These are phyloP conservation scores for Gallinago undulata DNA, from an alignment of 2,113 vertebrate species.

Conservation along the genomic window DNA sequence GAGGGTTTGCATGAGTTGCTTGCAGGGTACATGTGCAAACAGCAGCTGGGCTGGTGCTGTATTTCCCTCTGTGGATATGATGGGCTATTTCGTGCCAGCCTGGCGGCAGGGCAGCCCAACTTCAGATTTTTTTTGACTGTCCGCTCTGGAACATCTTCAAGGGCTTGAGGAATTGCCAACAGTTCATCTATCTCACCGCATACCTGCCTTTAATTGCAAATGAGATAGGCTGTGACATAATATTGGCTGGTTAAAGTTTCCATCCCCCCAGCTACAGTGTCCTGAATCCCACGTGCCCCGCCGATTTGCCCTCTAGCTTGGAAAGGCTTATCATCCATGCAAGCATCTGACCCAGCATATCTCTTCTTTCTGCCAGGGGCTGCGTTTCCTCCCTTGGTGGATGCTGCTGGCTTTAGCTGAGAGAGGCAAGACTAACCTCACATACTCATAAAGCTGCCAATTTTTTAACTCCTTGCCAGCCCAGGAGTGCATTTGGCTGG, in stretches of 20 bases:
- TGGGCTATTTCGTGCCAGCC: not conserved
- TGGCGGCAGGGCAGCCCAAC: not conserved
- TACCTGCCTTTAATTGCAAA: not conserved
- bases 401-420: not conserved
- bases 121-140: not conserved
- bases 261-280: not conserved
- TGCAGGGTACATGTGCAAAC: not conserved
- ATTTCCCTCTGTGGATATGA: not conserved
- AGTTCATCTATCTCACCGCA: not conserved
- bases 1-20: not conserved
- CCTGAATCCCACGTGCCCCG: not conserved
- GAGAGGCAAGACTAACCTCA: not conserved
- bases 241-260: not conserved
- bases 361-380: not conserved
- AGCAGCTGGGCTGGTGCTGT: not conserved
- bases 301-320: not conserved
- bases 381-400: rapidly evolving
- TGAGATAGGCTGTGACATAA: not conserved
- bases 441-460: not conserved
- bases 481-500: not conserved
- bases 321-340: not conserved
- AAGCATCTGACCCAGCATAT: not conserved
- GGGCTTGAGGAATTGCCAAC: not conserved
- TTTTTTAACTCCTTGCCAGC: not conserved
- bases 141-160: not conserved